A percentile compares a stretch with the other conserved stretches of the same genome.
Conservation (phyloP, 2,113 vertebrate genomes). For the Reinhardtius hippoglossoides region DNA sequence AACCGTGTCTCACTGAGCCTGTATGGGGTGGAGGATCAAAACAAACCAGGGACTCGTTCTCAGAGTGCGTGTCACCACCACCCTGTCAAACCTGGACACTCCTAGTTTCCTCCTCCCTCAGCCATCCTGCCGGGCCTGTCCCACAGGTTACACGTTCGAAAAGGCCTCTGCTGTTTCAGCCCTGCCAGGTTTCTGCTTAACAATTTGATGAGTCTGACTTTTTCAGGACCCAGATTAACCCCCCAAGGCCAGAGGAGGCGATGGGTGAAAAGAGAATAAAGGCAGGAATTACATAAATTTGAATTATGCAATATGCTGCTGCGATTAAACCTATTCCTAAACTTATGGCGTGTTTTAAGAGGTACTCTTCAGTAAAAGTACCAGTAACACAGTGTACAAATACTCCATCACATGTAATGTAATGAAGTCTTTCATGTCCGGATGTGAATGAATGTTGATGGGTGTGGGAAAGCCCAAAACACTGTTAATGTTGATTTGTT, state of each 20-base stretch:
- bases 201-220: neutral
- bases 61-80: constrained; percentile 4
- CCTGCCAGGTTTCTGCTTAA: neutral
- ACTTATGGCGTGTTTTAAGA: too few relatives aligned
- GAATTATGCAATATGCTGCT: too few relatives aligned
- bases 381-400: too few relatives aligned
- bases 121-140: constrained; percentile 61
- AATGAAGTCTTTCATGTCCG: too few relatives aligned
- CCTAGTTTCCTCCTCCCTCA: constrained; percentile 37
- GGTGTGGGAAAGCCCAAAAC: too few relatives aligned
- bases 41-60: neutral
- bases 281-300: too few relatives aligned
- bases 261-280: too few relatives aligned
- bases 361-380: neutral
- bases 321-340: too few relatives aligned
- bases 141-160: constrained; percentile 49
- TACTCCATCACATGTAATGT: too few relatives aligned
- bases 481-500: too few relatives aligned
- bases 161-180: neutral
- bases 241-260: neutral
- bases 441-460: too few relatives aligned
- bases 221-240: neutral
- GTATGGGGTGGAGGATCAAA: constrained; percentile 2
- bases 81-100: constrained; percentile 35
- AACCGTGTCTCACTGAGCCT: neutral